Conservation (phyloP, 1,140 invertebrate species). For the Listronotus oregonensis region DNA sequence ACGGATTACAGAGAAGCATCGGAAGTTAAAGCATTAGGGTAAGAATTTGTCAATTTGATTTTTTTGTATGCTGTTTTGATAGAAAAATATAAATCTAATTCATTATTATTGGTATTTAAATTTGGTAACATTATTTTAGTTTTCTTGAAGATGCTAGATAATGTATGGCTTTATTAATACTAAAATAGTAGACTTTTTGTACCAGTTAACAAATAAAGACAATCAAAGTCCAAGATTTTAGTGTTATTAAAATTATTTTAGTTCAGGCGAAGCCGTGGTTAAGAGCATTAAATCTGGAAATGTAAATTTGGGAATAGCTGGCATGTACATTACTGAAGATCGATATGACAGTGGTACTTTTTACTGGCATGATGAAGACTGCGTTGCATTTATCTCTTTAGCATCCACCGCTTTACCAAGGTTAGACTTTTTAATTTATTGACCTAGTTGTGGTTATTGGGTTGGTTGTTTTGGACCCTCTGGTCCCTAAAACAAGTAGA, state of each 20-base stretch:
- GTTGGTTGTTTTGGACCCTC: too few species aligned
- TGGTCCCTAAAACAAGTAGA: too few species aligned
- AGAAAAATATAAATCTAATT: too few species aligned
- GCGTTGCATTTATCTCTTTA: constrained; percentile 73
- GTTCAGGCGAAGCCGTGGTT: constrained; percentile 63
- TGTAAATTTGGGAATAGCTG: constrained; percentile 69
- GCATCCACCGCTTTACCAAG: constrained; percentile 75
- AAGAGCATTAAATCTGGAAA: constrained; percentile 57
- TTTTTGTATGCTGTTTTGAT: too few species aligned
- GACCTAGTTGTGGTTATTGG: constrained; percentile 2
- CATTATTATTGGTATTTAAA: too few species aligned
- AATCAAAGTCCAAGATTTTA: too few species aligned
- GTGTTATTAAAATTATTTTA: constrained; percentile 44
- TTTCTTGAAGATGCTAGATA: too few species aligned
- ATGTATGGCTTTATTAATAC: too few species aligned
- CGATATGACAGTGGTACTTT: constrained; percentile 63
- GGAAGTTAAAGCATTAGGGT: constrained; percentile 58
- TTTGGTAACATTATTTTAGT: constrained; percentile 48
- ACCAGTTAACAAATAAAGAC: too few species aligned
- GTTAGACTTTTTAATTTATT: constrained; percentile 51
- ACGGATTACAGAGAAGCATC: constrained; percentile 67
- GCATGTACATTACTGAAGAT: constrained; percentile 67
- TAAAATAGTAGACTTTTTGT: too few species aligned
- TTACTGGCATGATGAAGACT: constrained; percentile 68
- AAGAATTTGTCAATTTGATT: constrained; percentile 27